Evolutionary conservation across 2,888 invertebrate genomes (phyloP).

Genomic region (Polydrusus tereticollis): DNA sequence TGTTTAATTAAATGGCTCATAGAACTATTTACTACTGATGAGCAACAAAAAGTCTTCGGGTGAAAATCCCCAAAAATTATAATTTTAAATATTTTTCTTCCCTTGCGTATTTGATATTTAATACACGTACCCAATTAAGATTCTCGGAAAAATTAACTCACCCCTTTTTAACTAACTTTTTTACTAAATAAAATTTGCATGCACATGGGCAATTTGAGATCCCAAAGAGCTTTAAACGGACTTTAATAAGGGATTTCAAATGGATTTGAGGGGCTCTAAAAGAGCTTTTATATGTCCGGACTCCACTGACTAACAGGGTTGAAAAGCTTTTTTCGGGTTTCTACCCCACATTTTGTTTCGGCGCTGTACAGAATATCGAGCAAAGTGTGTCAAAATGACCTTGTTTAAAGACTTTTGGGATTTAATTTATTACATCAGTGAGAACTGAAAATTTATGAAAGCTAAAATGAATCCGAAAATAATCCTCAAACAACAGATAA

Average conservation of each 20-base stretch:
- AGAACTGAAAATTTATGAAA: too few relatives aligned
- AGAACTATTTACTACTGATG: too few relatives aligned
- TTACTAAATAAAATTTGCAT: slow-evolving; percentile 25
- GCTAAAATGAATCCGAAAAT: too few relatives aligned
- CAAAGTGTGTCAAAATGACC: background rate
- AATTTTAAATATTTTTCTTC: too few relatives aligned
- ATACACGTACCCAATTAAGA: too few relatives aligned
- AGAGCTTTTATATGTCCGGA: slow-evolving; percentile 17
- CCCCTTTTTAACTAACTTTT: background rate
- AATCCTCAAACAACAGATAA: too few relatives aligned
- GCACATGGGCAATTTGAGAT: slow-evolving; percentile 8
- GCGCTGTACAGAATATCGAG: background rate
- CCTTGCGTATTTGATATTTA: too few relatives aligned
- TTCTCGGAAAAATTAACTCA: background rate
- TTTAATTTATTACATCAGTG: background rate
- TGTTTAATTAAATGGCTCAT: too few relatives aligned
- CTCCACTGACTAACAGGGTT: slow-evolving; percentile 1
- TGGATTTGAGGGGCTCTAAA: slow-evolving; percentile 13
- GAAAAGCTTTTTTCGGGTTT: slow-evolving; percentile 6
- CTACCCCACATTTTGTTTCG: background rate
- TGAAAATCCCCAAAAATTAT: too few relatives aligned
- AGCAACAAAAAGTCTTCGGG: too few relatives aligned
- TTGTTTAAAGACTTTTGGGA: background rate
- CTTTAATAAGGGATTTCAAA: slow-evolving; percentile 15
- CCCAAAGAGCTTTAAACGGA: slow-evolving; percentile 8